Evolutionary conservation across 2,797 vertebrate species (phyloP).

Genomic region (Aulostomus chinensis): DNA sequence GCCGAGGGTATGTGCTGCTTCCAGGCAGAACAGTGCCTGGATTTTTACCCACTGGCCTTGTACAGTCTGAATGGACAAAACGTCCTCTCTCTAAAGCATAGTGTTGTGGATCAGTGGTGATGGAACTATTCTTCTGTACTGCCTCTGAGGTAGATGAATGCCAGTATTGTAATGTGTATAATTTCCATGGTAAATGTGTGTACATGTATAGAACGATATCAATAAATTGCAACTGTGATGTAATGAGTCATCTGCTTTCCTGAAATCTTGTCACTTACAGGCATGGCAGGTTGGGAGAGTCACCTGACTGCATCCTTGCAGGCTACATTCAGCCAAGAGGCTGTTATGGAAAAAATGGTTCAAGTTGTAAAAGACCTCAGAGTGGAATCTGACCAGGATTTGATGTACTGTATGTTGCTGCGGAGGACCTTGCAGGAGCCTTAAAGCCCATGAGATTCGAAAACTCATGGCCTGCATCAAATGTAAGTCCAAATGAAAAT

Average conservation of each 20-base stretch:
- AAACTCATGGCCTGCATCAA: constrained; percentile 22
- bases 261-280: background rate
- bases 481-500: too few relatives aligned
- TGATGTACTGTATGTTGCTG: constrained; percentile 18
- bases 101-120: constrained; percentile 3
- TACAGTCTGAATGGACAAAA: too few relatives aligned
- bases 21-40: too few relatives aligned
- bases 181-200: too few relatives aligned
- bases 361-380: constrained; percentile 10
- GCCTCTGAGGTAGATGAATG: too few relatives aligned
- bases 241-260: background rate
- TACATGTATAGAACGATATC: too few relatives aligned
- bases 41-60: too few relatives aligned
- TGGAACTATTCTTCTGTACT: too few relatives aligned
- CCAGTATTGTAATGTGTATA: too few relatives aligned
- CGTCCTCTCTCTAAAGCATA: background rate
- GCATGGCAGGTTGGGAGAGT: constrained; percentile 1
- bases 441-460: constrained; percentile 8
- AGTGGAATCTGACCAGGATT: constrained; percentile 21
- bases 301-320: constrained; percentile 11
- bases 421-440: constrained; percentile 24
- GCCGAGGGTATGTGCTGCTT: too few relatives aligned
- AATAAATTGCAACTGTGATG: background rate
- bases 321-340: constrained; percentile 9
- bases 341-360: constrained; percentile 4